Evolutionary conservation across 2,113 vertebrate species (phyloP), one percentile per base, ranked within the genome.

Genomic region (Ceyx margarethae): DNA sequence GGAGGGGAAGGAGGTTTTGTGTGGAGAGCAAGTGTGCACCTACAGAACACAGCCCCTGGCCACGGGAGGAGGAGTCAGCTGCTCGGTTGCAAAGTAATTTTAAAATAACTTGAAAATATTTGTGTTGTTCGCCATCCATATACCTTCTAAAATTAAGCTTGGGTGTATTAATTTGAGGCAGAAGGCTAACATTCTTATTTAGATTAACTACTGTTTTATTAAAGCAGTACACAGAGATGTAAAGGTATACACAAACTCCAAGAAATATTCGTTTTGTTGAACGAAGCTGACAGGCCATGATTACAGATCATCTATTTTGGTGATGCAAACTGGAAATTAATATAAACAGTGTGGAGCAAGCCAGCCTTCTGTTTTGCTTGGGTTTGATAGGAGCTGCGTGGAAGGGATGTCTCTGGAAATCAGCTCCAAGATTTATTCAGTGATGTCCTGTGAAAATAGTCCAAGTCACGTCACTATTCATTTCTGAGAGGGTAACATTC

Each of bases 191-290:
- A 28, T 89, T 85, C 85, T 72, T 92, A 82, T 92, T 93, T 91
- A 95, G 46, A 84, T 90, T 95, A 96, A 91, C 95, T 93, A 68
- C 90, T 93, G 89, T 91, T 97, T 95, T 95, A 94, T 85, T 94
- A 85, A 94, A 77, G 69, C 58, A 84, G 66, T 91, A 92, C 43
- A 87, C 90, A 80, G 92, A 91, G 68, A 72, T 87, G 53, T 92
- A 67, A 81, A 85, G 91, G 84, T 93, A 82, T 95, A 89, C 90
- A 96, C 81, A 96, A 28, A n/a, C 67, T 35, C 80, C 66, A 87
- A 91, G 85, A 81, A 95, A 81, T 40, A 56, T 85, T 94, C 77
- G 62, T 75, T 90, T 95, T 95, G 86, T 96, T 95, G 82, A 96
- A 65, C 50, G 46, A 68, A 94, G 53, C 79, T 84, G 94, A 82